phyloP scores from a whole-genome alignment of 1,140 invertebrate species.

The Temnothorax curvispinosus region DNA sequence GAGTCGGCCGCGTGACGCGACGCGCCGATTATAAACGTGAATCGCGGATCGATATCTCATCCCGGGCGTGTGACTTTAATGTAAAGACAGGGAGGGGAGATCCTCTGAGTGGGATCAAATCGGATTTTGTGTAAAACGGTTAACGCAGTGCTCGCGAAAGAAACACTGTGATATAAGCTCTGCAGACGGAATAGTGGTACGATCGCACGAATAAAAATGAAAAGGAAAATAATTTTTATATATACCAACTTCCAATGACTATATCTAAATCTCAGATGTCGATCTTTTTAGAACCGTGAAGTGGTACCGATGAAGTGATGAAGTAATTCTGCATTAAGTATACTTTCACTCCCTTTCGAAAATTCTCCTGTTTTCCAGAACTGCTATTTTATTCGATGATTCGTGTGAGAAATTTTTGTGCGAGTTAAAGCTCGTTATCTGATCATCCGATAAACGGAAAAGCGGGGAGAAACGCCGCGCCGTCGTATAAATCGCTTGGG shows the following conservation, averaged over 20 bases:
- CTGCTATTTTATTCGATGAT: neutral
- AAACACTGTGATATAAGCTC: neutral
- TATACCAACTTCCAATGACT: neutral
- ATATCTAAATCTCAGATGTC: neutral
- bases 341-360: neutral
- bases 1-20: neutral
- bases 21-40: conserved; percentile 36
- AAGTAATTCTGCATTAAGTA: neutral
- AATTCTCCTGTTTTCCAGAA: neutral
- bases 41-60: conserved; percentile 7
- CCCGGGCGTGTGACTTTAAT: neutral
- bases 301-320: neutral
- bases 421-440: neutral
- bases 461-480: neutral
- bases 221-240: neutral
- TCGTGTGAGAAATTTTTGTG: neutral
- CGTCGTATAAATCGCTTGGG: neutral
- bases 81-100: neutral
- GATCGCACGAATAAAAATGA: neutral
- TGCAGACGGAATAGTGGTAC: neutral
- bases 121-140: neutral
- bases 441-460: neutral
- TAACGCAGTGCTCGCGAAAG: conserved; percentile 8
- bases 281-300: neutral
- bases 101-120: neutral